Evolutionary conservation across 1,140 invertebrate genomes (phyloP), one percentile per base, ranked within the genome.

Genomic region (Yoshiicerus persimilis): DNA sequence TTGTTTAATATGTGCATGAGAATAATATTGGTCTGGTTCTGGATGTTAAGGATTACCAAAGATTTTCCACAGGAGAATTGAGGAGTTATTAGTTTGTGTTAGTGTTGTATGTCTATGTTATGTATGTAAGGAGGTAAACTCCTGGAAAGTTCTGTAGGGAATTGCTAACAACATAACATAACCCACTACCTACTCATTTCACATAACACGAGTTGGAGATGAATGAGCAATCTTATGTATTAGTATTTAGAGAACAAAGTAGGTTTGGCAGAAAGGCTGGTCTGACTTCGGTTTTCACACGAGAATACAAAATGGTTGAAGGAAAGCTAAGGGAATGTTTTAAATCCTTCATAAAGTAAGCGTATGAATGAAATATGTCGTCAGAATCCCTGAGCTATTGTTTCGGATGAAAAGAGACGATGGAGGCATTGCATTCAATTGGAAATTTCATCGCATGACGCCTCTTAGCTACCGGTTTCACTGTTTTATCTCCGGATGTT

Each of bases 301-400:
- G 75, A 80, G 34, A 80, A 20, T 38, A 38, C 20, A 80, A n/a
- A 80, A 34, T 23, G 20, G 30, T 38, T n/a, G 10, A n/a, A 38
- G 16, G 16, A n/a, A 32, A 80, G 75, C 34, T 80, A 16, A 34
- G 16, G 38, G 75, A 38, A 80, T 80, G 75, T 32, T 36, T 80
- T 80, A 80, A 80, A 80, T 80, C 75, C 32, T 80, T 80, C 75
- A 80, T 80, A 80, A 80, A 80, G 75, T 32, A 80, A 80, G 75
- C 30, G 75, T 34, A 80, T 80, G 75, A 80, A 80, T 80, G 75
- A 80, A 80, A 80, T 80, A 80, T 80, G 75, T 80, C 75, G 75
- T 80, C 75, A 80, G 34, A 23, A 80, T 38, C 75, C 75, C 30
- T 36, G 75, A 80, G 75, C 75, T 80, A 80, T 80, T 80, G 75